Evolutionary conservation across 1,140 invertebrate species (phyloP), one percentile per base, ranked within the genome.

Genomic region (Anadara kagoshimensis): DNA sequence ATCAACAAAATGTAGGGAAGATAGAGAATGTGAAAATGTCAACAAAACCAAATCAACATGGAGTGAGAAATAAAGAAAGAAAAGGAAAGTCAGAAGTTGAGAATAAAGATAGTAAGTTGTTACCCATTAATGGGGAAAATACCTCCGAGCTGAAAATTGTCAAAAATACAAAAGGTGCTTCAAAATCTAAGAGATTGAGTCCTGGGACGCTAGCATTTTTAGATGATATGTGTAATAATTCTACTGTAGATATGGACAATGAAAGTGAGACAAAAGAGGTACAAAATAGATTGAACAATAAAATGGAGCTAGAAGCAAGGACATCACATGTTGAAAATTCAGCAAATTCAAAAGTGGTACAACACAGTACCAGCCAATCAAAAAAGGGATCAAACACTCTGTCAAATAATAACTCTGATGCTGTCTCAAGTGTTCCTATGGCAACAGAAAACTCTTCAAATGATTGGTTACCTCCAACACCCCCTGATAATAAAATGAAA

Each of bases 151-250:
- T 49, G 10, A 49, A 49, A 49, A 4, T 18, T 18, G 14, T 11
- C 47, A 49, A n/a, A 49, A 18, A 18, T 18, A 64, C n/a, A 64
- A 29, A 51, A 10, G 29, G 2, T 59, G 36, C 45, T 22, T 5
- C 5, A n/a, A 63, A 63, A 47, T 12, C n/a, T 7, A 29, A 16
- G 22, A 63, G 49, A 54, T 44, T 75, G 18, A 75, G 73, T 70
- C 73, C 73, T 5, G 73, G 73, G 51, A 75, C 73, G 10, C 18
- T 75, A 5, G 68, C 62, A 10, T 75, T 75, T 44, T 57, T 75
- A 5, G 57, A 75, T 57, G 61, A 45, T 29, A 45, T 75, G 63
- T 57, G 66, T 45, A 44, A 67, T n/a, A 49, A 24, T 53, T 69
- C 29, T 36, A 7, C 7, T 36, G 29, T 36, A 36, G 29, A 36